Base-by-base conservation (phyloP, 2,113 vertebrate species). In the Rhabdomys dilectus region DNA sequence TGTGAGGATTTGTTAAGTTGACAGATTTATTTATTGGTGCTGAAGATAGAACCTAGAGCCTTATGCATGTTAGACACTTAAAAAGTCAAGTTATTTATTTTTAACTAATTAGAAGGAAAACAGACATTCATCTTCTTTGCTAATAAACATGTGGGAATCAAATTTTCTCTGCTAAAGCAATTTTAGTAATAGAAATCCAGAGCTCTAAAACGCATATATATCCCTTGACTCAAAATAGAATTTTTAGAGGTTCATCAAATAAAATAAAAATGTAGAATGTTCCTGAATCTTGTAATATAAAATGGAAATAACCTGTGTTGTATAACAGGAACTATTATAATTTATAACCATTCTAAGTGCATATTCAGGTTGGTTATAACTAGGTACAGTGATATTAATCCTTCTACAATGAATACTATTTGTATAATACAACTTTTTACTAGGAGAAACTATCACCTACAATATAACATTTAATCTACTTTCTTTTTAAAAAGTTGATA, bases 71-170 rank as follows among this genome's bases (percentile, higher is more conserved):
- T 58, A 89, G 26, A 26, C 42, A n/a, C 24, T 88, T 90, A 22
- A 0, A 13, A 73, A 96, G 26, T 15, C 51, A 31, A 80, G 51
- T 64, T 45, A 88, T 80, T 45, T 76, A 85, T 31, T 91, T 93
- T 81, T 51, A 88, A 85, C 51, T 48, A 80, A 6, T 66, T 70
- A 42, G 3, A 91, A 34, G 80, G 19, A 93, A 89, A 86, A 91
- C 56, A 89, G 24, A 34, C 73, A 75, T 94, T 91, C 36, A 91
- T 76, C 95, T 91, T 87, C 85, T 97, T 48, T 90, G 19, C 22
- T 68, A 68, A 3, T 73, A 19, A 80, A 58, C 88, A 12, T 84
- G 21, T 78, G 34, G 76, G 0, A 93, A 45, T 31, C 26, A 91
- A 89, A 92, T 84, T 10, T 36, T 95, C 75, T 91, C 42, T 88